Evolutionary conservation across 2,113 vertebrate genomes (phyloP).

Genomic region (Neopipo cinnamomea): DNA sequence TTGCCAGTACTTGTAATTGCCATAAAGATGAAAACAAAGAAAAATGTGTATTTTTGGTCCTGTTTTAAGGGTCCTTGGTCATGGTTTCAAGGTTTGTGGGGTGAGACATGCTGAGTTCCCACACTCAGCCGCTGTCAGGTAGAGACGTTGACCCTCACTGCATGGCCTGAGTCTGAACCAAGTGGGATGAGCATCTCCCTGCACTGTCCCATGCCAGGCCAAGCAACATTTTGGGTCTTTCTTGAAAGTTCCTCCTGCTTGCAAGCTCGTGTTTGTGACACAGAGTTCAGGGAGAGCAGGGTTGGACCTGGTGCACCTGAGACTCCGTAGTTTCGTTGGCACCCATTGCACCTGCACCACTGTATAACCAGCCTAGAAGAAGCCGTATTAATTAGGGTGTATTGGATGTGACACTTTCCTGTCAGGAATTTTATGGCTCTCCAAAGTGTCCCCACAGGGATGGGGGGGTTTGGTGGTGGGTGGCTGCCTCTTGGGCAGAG

Average conservation of each 20-base stretch:
- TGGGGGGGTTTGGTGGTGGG: neutral
- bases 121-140: neutral
- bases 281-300: neutral
- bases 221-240: neutral
- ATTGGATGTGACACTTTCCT: neutral
- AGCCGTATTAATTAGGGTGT: neutral
- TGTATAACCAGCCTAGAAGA: neutral
- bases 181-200: neutral
- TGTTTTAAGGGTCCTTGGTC: accelerated
- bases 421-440: neutral
- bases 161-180: neutral
- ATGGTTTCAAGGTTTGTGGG: accelerated
- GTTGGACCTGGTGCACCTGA: neutral
- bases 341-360: neutral
- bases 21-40: neutral
- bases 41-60: neutral
- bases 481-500: neutral
- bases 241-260: neutral
- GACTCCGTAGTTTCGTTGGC: accelerated
- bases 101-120: neutral
- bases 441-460: neutral
- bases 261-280: neutral
- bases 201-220: neutral
- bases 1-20: neutral
- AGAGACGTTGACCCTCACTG: accelerated